A percentile compares a stretch with the other conserved stretches of the same genome.
phyloP scores from a whole-genome alignment of 1,140 invertebrate species.

The Papilio helenus region DNA sequence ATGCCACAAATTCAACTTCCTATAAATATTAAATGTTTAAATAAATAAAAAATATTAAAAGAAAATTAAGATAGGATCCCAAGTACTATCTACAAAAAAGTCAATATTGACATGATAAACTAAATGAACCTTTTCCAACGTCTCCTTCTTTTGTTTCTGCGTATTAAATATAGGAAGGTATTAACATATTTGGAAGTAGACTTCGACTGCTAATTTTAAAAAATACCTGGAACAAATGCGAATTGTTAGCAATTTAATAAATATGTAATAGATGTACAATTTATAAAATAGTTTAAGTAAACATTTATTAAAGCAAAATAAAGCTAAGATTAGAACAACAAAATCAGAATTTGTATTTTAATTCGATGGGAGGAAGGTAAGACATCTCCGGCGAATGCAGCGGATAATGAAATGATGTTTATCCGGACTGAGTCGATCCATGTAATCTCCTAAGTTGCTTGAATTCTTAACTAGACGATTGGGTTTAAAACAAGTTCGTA shows the following conservation, averaged over 20 bases:
- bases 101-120: too few relatives aligned
- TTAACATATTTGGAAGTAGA: too few relatives aligned
- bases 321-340: constrained; percentile 16
- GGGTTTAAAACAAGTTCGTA: constrained; percentile 24
- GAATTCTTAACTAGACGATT: constrained; percentile 34
- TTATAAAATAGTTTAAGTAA: background rate
- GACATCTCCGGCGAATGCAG: constrained; percentile 17
- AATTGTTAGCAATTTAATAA: background rate
- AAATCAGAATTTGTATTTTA: constrained; percentile 29
- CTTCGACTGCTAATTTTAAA: too few relatives aligned
- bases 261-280: background rate
- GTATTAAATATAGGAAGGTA: background rate
- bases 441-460: constrained; percentile 30
- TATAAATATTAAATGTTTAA: background rate
- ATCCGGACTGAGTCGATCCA: constrained; percentile 29
- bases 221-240: too few relatives aligned
- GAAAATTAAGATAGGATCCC: too few relatives aligned
- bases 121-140: background rate
- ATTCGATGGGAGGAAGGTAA: constrained; percentile 16
- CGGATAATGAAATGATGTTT: constrained; percentile 36
- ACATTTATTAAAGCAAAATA: constrained; percentile 1
- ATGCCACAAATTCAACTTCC: background rate
- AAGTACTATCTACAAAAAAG: too few relatives aligned
- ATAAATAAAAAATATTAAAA: background rate
- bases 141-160: too few relatives aligned